Conservation (phyloP, 2,888 invertebrate genomes). For the Sthenelais limicola region DNA sequence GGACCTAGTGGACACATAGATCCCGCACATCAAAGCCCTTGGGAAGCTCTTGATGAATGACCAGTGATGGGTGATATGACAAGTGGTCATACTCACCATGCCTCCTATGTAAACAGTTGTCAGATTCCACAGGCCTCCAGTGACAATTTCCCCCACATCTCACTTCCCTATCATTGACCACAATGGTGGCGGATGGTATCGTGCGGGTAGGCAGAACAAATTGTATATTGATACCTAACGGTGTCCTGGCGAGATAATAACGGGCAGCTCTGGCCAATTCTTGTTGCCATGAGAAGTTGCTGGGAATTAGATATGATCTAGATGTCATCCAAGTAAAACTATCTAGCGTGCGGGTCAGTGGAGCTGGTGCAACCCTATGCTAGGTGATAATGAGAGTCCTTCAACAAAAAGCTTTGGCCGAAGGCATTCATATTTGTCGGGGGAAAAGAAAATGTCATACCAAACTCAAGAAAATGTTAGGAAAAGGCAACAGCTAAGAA, state of each 20-base stretch:
- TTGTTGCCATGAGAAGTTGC: background rate
- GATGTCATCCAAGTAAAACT: too few species aligned
- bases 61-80: slow-evolving; percentile 1
- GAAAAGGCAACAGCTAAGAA: too few species aligned
- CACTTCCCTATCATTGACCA: too few species aligned
- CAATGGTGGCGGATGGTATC: too few species aligned
- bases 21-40: slow-evolving; percentile 12
- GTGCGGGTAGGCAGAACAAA: slow-evolving; percentile 20
- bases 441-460: too few species aligned
- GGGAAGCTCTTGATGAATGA: background rate
- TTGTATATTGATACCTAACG: slow-evolving; percentile 7
- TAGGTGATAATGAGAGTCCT: too few species aligned
- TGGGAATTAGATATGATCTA: background rate
- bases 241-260: slow-evolving; percentile 11
- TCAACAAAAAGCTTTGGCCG: too few species aligned
- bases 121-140: background rate
- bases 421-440: too few species aligned
- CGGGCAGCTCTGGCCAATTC: background rate
- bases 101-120: slow-evolving; percentile 2
- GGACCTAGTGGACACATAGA: too few species aligned
- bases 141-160: slow-evolving; percentile 1
- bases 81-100: background rate
- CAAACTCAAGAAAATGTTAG: too few species aligned
- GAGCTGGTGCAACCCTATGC: too few species aligned
- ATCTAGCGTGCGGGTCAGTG: too few species aligned